phyloP scores from a whole-genome alignment of 2,113 vertebrate species.

The Podiceps cristatus region DNA sequence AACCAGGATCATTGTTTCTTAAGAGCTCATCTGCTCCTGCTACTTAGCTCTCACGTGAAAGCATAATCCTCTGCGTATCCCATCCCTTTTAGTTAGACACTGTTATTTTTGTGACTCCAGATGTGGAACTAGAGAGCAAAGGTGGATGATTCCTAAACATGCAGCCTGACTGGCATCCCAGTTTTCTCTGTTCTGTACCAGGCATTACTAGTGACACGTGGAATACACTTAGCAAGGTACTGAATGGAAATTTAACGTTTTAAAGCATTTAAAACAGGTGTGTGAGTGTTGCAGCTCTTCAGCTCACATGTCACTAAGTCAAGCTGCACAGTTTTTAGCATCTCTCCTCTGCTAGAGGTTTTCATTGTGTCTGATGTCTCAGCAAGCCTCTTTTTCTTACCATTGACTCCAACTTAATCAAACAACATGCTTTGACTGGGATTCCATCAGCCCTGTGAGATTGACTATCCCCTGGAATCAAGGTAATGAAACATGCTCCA shows the following conservation, averaged over 20 bases:
- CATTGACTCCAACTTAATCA: neutral
- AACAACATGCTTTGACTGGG: neutral
- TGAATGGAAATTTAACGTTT: neutral
- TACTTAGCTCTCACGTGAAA: neutral
- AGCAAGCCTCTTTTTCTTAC: neutral
- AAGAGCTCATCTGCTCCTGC: constrained; percentile 5
- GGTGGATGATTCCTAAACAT: neutral
- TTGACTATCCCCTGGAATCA: fast-evolving
- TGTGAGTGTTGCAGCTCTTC: neutral
- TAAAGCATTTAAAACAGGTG: neutral
- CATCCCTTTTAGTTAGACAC: neutral
- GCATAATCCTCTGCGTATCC: neutral
- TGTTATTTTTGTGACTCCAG: neutral
- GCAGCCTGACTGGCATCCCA: neutral
- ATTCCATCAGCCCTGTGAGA: neutral
- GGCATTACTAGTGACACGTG: neutral
- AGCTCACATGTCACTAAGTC: neutral
- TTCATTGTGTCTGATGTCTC: neutral
- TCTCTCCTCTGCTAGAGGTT: neutral
- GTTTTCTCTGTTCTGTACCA: neutral
- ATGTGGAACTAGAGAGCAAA: neutral
- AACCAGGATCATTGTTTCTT: neutral
- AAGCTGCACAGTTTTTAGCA: neutral
- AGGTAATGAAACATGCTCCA: neutral
- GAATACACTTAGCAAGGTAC: neutral